Evolutionary conservation across 1,140 invertebrate species (phyloP).

Genomic region (Drosophila leontia): DNA sequence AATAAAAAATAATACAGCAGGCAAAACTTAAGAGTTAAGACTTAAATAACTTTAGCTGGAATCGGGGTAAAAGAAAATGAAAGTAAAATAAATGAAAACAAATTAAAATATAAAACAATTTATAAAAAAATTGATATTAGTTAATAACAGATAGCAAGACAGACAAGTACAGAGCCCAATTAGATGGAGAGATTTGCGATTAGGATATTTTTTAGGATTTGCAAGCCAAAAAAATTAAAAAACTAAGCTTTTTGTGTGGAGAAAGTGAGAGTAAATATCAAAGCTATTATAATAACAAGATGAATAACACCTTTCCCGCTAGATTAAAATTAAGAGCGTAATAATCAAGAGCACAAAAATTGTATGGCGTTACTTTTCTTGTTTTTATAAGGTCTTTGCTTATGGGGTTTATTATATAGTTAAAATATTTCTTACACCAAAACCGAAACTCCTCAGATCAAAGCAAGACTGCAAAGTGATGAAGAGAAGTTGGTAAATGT

Average conservation of each 20-base stretch:
- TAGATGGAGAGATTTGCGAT: slow-evolving; percentile 19
- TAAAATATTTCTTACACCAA: slow-evolving; percentile 85
- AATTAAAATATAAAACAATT: slow-evolving; percentile 25
- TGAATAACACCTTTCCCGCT: background rate
- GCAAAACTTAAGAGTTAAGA: slow-evolving; percentile 62
- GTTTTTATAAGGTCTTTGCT: background rate
- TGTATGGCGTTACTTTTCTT: background rate
- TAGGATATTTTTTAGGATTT: background rate
- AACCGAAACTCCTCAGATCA: slow-evolving; percentile 85
- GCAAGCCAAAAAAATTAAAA: slow-evolving; percentile 23
- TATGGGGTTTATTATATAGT: slow-evolving; percentile 37
- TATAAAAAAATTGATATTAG: slow-evolving; percentile 4
- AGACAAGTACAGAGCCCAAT: slow-evolving; percentile 15
- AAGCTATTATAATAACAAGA: background rate
- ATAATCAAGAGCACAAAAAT: background rate
- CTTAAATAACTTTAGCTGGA: slow-evolving; percentile 78
- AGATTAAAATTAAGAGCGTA: too few species aligned
- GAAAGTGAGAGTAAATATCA: background rate
- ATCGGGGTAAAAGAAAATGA: slow-evolving; percentile 67
- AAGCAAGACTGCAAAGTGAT: slow-evolving; percentile 85
- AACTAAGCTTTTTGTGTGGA: slow-evolving; percentile 13
- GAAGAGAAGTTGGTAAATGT: slow-evolving; percentile 25
- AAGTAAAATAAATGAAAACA: slow-evolving; percentile 66
- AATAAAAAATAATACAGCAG: slow-evolving; percentile 34
- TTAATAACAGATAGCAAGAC: slow-evolving; percentile 18